Evolutionary conservation across 2,888 invertebrate genomes (phyloP).

Genomic region (Philereme transversata): DNA sequence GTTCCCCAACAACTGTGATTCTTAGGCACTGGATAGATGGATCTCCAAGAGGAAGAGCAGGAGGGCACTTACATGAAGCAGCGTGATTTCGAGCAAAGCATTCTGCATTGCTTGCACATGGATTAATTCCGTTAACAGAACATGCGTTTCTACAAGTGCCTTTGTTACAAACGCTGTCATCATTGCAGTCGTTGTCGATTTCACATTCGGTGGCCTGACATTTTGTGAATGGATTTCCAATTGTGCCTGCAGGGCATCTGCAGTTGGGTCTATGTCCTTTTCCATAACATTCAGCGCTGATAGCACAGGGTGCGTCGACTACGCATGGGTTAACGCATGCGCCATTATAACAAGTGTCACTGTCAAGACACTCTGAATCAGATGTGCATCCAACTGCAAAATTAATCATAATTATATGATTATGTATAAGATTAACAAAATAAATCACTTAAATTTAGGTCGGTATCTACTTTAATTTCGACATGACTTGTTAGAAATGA

Average conservation of each 20-base stretch:
- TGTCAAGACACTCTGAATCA: constrained; percentile 91
- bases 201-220: constrained; percentile 92
- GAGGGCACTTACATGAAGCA: constrained; percentile 92
- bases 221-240: constrained; percentile 91
- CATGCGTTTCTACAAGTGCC: constrained; percentile 93
- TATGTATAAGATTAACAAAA: neutral
- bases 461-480: neutral
- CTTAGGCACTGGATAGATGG: constrained; percentile 90
- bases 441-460: too few relatives aligned
- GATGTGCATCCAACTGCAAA: constrained; percentile 91
- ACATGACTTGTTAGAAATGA: neutral
- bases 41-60: constrained; percentile 90
- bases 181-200: constrained; percentile 90
- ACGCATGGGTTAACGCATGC: constrained; percentile 93
- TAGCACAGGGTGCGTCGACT: constrained; percentile 91
- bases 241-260: constrained; percentile 89
- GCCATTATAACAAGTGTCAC: constrained; percentile 92
- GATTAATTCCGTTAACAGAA: constrained; percentile 84
- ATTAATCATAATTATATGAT: constrained; percentile 8
- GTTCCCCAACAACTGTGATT: constrained; percentile 74
- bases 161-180: constrained; percentile 88
- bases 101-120: constrained; percentile 92
- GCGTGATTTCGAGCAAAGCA: constrained; percentile 92
- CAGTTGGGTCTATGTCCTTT: constrained; percentile 91
- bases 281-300: constrained; percentile 93